Base-by-base conservation (phyloP, 2,888 invertebrate genomes). In the Heliothis peltigera region DNA sequence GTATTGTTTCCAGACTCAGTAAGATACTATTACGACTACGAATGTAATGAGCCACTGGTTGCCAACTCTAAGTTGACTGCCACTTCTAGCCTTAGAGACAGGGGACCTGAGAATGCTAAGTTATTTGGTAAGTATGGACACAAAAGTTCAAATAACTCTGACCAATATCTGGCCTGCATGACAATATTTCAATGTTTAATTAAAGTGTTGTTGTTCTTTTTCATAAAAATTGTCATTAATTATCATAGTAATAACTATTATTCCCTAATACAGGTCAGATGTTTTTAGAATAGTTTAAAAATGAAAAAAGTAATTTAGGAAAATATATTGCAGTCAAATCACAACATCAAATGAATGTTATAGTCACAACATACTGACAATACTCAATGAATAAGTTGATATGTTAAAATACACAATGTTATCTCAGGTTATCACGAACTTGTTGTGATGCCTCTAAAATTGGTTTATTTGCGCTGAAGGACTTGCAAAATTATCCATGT, bases 101-200 rank as follows among this genome's bases (percentile, higher is more conserved):
- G 98, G 87, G 98, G 98, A 66, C 97, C 98, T n/a, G 96, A 97
- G 70, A 97, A 98, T 95, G 98, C 98, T 42, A 96, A 96, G 85
- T 95, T 98, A 82, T 96, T 98, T 95, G 98, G 98, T 98, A 96
- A 97, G 96, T 84, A 52, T 59, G 19, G 17, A 44, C n/a, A 32
- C 12, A 63, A 63, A 49, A n/a, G n/a, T n/a, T n/a, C 51, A 58
- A 63, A 12, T 12, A n/a, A n/a, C 43, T 4, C 49, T 19, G 12
- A 39, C 12, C 10, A 52, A 59, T 15, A 53, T 61, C 44, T 64
- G 65, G 48, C 57, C 48, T 65, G 54, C 48, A 48, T 3, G 3
- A 25, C 4, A 10, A 15, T 7, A 39, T 7, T 3, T 32, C 6
- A 15, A 25, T 3, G 7, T 32, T 25, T 8, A 21, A 68, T 7